Base-by-base conservation (phyloP, 2,888 invertebrate genomes). In the Prosopocoilus inquinatus region DNA sequence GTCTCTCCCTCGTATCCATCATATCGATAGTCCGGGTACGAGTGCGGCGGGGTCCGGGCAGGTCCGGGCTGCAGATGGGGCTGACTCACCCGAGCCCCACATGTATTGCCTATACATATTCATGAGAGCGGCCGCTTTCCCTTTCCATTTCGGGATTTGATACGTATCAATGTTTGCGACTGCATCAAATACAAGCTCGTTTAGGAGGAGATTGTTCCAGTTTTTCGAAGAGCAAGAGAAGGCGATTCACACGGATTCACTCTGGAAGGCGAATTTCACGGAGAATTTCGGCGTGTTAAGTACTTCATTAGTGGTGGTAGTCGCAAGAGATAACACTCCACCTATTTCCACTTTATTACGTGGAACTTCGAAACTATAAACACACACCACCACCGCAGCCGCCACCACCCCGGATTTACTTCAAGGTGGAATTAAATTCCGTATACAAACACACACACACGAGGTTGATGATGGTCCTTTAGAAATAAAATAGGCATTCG, bases 31-130 rank as follows among this genome's bases (percentile, higher is more conserved):
- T 71, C 68, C 69, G 67, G 63, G 68, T 65, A 68, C 68, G 66
- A 70, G 68, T 70, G 67, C 66, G 65, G 67, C 66, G 65, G 68
- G 65, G 57, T 61, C 68, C 69, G 67, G 66, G 67, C 65, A 69
- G 69, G 69, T 70, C 67, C 66, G 65, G 66, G 67, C 55, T 71
- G 68, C 71, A 74, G 73, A 74, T 72, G 72, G 72, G 72, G 71
- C 73, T 75, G 75, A 75, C 70, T 75, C 75, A 75, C 71, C 70
- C 68, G 63, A n/a, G 64, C 66, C 68, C 73, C 71, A 69, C 72
- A 71, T 73, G 70, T 71, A 73, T 70, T 67, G 64, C 65, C 72
- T 68, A 76, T 76, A 76, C 76, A 76, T 76, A 76, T 76, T 76
- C 76, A 76, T 75, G 75, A 75, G 72, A 62, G 67, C 69, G 51